Evolutionary conservation across 1,140 invertebrate genomes (phyloP).

Genomic region (Tachypleus tridentatus): DNA sequence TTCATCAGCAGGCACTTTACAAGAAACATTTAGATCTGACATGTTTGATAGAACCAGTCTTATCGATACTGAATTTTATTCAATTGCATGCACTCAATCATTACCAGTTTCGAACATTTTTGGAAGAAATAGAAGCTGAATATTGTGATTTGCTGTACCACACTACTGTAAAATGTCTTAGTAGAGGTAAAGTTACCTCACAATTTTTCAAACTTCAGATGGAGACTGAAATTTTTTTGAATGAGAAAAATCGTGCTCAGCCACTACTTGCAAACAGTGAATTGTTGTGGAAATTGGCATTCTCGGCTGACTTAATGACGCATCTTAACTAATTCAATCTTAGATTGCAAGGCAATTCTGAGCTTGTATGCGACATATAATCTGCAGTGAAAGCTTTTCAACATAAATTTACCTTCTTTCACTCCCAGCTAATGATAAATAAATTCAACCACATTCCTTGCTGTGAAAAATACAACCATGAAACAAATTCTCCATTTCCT

Average conservation of each 20-base stretch:
- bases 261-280: constrained; percentile 6
- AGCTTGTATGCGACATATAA: too few species aligned
- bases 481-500: too few species aligned
- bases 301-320: constrained; percentile 1
- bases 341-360: too few species aligned
- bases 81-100: constrained; percentile 27
- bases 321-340: not conserved
- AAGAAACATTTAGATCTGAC: constrained; percentile 23
- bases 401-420: too few species aligned
- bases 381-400: too few species aligned
- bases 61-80: constrained; percentile 30
- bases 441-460: too few species aligned
- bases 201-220: constrained; percentile 23
- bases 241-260: not conserved
- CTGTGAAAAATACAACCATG: too few species aligned
- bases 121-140: constrained; percentile 24
- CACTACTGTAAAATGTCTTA: constrained; percentile 27
- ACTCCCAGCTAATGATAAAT: too few species aligned
- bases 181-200: constrained; percentile 24
- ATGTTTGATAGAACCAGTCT: constrained; percentile 26
- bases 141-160: too few species aligned
- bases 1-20: constrained; percentile 29
- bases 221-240: not conserved
- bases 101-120: constrained; percentile 28
- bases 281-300: constrained; percentile 3